Percentiles rank a stretch among this genome's conserved stretches.
Conservation (phyloP, 2,113 vertebrate species). For the Ptilonorhynchus violaceus region DNA sequence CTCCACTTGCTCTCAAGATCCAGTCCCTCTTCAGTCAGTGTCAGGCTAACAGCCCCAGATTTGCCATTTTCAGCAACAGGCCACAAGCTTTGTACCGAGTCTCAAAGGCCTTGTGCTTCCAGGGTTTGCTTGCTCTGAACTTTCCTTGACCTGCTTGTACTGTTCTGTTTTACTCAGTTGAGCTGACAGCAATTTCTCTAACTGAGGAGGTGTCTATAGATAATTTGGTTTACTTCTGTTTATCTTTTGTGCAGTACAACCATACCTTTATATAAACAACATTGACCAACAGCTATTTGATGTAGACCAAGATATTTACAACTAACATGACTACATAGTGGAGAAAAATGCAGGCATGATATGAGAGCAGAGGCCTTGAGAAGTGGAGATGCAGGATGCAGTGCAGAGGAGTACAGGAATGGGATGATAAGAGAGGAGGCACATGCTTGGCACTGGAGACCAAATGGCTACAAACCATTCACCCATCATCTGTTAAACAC, state of each 20-base stretch:
- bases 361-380: not conserved
- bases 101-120: not conserved
- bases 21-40: not conserved
- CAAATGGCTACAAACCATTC: not conserved
- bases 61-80: not conserved
- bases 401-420: not conserved
- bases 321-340: not conserved
- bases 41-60: not conserved
- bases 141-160: not conserved
- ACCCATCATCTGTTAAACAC: accelerated
- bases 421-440: not conserved
- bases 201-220: not conserved
- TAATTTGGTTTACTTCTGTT: not conserved
- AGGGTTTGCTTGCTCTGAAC: not conserved
- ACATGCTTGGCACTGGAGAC: not conserved
- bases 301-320: not conserved
- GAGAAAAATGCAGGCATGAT: not conserved
- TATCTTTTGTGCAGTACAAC: not conserved
- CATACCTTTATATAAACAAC: not conserved
- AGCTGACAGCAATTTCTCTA: conserved; percentile 5
- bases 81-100: not conserved
- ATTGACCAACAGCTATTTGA: not conserved
- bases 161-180: not conserved
- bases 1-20: not conserved
- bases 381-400: not conserved